Conservation (phyloP, 2,888 invertebrate species). For the Drosophila testacea region DNA sequence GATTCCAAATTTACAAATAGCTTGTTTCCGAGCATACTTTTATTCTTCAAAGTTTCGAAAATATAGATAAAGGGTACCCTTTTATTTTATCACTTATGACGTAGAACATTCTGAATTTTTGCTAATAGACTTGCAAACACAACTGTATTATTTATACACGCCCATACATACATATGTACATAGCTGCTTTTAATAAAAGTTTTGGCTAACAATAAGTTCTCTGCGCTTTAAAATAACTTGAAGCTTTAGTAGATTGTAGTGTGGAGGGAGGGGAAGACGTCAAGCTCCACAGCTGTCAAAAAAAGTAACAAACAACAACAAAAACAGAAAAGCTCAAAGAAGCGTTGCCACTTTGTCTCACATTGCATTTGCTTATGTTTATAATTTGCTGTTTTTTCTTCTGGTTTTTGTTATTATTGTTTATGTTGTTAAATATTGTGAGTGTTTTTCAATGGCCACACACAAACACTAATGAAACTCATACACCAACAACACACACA, state of each 20-base stretch:
- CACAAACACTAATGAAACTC: conserved; percentile 10
- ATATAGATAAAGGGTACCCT: no score
- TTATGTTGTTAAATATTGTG: conserved; percentile 46
- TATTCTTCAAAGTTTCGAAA: no score
- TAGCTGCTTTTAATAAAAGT: conserved; percentile 50
- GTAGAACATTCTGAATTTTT: no score
- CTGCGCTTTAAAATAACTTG: conserved; percentile 52
- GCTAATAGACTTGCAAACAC: background rate
- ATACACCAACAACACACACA: conserved; percentile 10
- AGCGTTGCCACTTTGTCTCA: conserved; percentile 41
- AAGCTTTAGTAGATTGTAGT: conserved; percentile 32
- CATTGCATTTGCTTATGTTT: conserved; percentile 37
- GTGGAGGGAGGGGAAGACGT: background rate
- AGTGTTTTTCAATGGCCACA: conserved; percentile 53
- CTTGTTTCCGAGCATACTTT: no score
- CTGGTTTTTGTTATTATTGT: conserved; percentile 36
- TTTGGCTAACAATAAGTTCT: conserved; percentile 27
- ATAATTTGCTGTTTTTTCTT: conserved; percentile 22
- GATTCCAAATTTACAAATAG: no score
- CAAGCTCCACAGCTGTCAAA: conserved; percentile 30
- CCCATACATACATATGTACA: background rate
- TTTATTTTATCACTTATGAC: no score
- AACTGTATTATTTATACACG: conserved; percentile 6
- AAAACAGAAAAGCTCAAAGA: background rate
- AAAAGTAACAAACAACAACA: conserved; percentile 29